phyloP scores from a whole-genome alignment of 2,888 invertebrate species.

The Adelognathus sp. region DNA sequence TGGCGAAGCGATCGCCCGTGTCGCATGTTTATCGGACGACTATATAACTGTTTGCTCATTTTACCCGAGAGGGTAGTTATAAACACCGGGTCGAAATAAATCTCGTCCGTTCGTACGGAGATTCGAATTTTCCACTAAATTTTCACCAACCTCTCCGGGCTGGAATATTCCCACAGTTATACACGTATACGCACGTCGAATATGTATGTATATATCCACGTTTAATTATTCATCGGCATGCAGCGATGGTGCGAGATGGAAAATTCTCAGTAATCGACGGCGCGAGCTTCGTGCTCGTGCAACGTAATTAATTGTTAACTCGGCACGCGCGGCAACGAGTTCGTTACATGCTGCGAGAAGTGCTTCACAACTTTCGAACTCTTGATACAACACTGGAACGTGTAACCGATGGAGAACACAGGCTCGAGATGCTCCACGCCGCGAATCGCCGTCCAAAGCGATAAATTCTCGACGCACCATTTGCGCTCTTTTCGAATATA shows the following conservation, averaged over 20 bases:
- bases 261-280: slow-evolving; percentile 29
- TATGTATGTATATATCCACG: not conserved
- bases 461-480: too few species aligned
- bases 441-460: too few species aligned
- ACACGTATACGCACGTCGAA: too few species aligned
- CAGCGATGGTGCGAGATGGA: slow-evolving; percentile 22
- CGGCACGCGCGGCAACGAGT: not conserved
- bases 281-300: slow-evolving; percentile 13
- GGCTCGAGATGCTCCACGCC: too few species aligned
- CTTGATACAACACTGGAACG: too few species aligned
- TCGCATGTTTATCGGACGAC: slow-evolving; percentile 7
- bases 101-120: not conserved
- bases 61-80: slow-evolving; percentile 9
- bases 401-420: too few species aligned
- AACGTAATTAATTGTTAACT: slow-evolving; percentile 50
- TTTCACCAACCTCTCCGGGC: not conserved
- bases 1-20: slow-evolving; percentile 24
- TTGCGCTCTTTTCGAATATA: too few species aligned
- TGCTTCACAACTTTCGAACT: not conserved
- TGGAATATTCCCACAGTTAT: not conserved
- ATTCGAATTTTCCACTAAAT: slow-evolving; percentile 1
- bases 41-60: slow-evolving; percentile 33
- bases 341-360: not conserved
- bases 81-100: slow-evolving; percentile 2
- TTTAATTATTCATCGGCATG: slow-evolving; percentile 45